Evolutionary conservation across 2,888 invertebrate genomes (phyloP), one percentile per base, ranked within the genome.

Genomic region (Arrhopalites spinosus): DNA sequence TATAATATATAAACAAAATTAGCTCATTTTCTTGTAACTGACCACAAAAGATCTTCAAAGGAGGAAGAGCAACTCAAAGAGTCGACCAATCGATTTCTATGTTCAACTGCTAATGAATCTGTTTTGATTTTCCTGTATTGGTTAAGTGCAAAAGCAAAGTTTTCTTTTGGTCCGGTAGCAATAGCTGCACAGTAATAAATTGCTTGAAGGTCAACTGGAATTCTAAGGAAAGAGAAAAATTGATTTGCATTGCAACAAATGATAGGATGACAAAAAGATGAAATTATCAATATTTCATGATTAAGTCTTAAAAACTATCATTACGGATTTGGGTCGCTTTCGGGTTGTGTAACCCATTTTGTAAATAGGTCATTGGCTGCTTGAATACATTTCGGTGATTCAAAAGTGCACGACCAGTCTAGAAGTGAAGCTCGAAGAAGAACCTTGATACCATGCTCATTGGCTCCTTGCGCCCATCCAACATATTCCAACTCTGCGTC

Each of bases 341-440:
- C 30, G 1, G 53, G 50, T 20, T 53, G 7, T 0, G 0, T n/a
- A 2, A 25, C 59, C 77, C 77, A 77, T 13, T 36, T 17, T 3
- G 36, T 11, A 7, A 36, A 11, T 11, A 36, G 11, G n/a, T n/a
- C n/a, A n/a, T n/a, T n/a, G n/a, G n/a, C n/a, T n/a, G n/a, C 5
- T 63, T 7, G 8, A 79, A 36, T 50, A 30, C 36, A 77, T 29
- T 76, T 61, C 2, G 66, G 64, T 23, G 67, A 20, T 47, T 77
- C 74, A 5, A 79, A 45, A 13, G 71, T 30, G n/a, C 79, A 76
- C 7, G 77, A 77, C 79, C 79, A 79, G 67, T 73, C 72, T 1
- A 77, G 72, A n/a, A 79, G 29, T 1, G 66, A 23, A 8, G 66
- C 73, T 30, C 77, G 36, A 20, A 76, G 74, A 1, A 77, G 29